These are phyloP conservation scores for Napeogenes inachia DNA, from an alignment of 2,888 invertebrate genomes.

Conservation along the genomic window DNA sequence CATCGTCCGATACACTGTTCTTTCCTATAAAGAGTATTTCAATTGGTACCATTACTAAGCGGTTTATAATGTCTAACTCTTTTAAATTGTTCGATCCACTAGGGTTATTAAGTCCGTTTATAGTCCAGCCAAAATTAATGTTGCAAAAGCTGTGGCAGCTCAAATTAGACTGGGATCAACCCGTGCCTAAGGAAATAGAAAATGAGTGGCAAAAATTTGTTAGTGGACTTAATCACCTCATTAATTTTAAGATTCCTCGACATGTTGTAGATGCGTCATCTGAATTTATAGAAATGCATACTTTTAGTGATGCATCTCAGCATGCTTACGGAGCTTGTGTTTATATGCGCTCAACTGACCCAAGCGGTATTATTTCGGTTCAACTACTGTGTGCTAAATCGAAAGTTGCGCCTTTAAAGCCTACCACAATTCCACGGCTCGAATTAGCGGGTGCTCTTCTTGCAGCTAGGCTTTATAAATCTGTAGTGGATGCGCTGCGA, in stretches of 20 bases:
- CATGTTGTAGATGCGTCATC: slow-evolving; percentile 8
- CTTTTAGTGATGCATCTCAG: slow-evolving; percentile 3
- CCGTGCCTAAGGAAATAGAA: slow-evolving; percentile 14
- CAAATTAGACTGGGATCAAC: slow-evolving; percentile 24
- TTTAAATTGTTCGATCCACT: slow-evolving; percentile 25
- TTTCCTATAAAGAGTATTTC: slow-evolving; percentile 14
- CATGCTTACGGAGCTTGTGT: slow-evolving; percentile 6
- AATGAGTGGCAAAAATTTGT: slow-evolving; percentile 13
- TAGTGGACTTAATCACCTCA: neutral
- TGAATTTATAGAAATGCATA: slow-evolving; percentile 6
- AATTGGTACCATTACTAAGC: too few relatives aligned
- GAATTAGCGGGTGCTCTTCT: slow-evolving; percentile 29
- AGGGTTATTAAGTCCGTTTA: slow-evolving; percentile 18
- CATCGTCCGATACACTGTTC: slow-evolving; percentile 3
- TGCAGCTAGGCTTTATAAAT: slow-evolving; percentile 14
- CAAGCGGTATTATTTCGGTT: neutral
- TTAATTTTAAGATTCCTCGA: slow-evolving; percentile 9
- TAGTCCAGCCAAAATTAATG: slow-evolving; percentile 24
- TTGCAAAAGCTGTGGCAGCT: slow-evolving; percentile 23
- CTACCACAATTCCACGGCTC: slow-evolving; percentile 23
- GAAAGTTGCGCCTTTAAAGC: slow-evolving; percentile 19
- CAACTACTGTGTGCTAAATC: slow-evolving; percentile 18
- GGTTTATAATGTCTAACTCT: slow-evolving; percentile 15
- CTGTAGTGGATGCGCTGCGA: neutral
- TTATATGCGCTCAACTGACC: slow-evolving; percentile 1